phyloP scores from a whole-genome alignment of 2,888 invertebrate species.

The Euzophera pinguis region DNA sequence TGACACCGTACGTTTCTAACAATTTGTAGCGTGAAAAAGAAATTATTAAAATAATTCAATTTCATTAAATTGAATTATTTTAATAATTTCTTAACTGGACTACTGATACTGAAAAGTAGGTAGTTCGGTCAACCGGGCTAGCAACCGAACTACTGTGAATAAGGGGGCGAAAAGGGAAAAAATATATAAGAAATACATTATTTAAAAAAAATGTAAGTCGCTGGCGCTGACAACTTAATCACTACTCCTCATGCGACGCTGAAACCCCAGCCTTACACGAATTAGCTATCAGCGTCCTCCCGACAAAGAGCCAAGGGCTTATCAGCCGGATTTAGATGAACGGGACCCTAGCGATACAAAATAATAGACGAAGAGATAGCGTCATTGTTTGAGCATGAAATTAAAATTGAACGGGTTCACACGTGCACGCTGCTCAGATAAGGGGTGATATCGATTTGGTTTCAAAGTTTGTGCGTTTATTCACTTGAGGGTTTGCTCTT shows the following conservation, averaged over 20 bases:
- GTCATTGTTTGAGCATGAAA: constrained; percentile 80
- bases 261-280: constrained; percentile 38
- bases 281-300: constrained; percentile 67
- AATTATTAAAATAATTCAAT: too few species aligned
- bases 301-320: constrained; percentile 73
- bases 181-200: not conserved
- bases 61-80: too few species aligned
- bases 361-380: constrained; percentile 76
- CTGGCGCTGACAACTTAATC: not conserved
- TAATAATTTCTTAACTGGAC: too few species aligned
- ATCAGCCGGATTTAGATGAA: constrained; percentile 77
- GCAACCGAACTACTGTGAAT: too few species aligned
- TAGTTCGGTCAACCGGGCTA: too few species aligned
- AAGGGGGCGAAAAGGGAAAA: too few species aligned
- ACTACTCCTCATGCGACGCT: not conserved
- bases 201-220: not conserved
- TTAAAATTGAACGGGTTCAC: constrained; percentile 79
- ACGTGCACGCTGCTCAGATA: constrained; percentile 75
- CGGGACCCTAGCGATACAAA: constrained; percentile 73
- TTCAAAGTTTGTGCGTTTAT: constrained; percentile 44
- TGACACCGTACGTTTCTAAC: too few species aligned
- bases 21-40: too few species aligned
- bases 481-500: constrained; percentile 70
- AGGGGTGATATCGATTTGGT: constrained; percentile 67
- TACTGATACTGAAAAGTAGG: too few species aligned